These are phyloP conservation scores for Tetragnatha versicolor DNA, from an alignment of 1,140 invertebrate species.

Conservation along the genomic window DNA sequence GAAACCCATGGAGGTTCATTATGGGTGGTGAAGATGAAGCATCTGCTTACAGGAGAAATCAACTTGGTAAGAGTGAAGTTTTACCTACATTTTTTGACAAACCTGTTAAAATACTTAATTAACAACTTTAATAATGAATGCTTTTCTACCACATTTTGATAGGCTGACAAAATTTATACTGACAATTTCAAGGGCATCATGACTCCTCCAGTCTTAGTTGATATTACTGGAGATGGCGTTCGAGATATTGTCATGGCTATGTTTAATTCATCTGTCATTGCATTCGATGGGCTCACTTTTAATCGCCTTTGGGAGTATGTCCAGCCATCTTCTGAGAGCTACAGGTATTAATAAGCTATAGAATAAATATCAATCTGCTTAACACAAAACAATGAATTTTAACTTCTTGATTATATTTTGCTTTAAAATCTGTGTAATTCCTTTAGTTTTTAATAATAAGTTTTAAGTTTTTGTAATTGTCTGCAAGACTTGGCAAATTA, in stretches of 20 bases:
- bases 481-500: too few species aligned
- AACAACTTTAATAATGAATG: neutral
- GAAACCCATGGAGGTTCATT: slow-evolving; percentile 76
- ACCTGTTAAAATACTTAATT: neutral
- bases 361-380: neutral
- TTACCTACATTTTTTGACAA: slow-evolving; percentile 2
- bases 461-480: too few species aligned
- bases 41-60: slow-evolving; percentile 69
- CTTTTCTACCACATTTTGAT: neutral
- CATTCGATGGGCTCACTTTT: slow-evolving; percentile 75
- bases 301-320: slow-evolving; percentile 76
- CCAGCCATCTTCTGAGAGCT: slow-evolving; percentile 70
- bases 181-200: slow-evolving; percentile 67
- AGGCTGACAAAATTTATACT: slow-evolving; percentile 60
- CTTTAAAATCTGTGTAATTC: too few species aligned
- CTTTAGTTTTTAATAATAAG: too few species aligned
- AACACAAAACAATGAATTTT: too few species aligned
- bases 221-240: slow-evolving; percentile 76
- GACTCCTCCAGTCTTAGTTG: slow-evolving; percentile 75
- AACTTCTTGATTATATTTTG: too few species aligned
- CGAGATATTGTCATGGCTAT: slow-evolving; percentile 77
- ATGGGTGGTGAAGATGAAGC: slow-evolving; percentile 70
- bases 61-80: slow-evolving; percentile 63
- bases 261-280: slow-evolving; percentile 77
- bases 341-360: slow-evolving; percentile 62